Evolutionary conservation across 2,888 invertebrate genomes (phyloP).

Genomic region (Prosopocoilus inquinatus): DNA sequence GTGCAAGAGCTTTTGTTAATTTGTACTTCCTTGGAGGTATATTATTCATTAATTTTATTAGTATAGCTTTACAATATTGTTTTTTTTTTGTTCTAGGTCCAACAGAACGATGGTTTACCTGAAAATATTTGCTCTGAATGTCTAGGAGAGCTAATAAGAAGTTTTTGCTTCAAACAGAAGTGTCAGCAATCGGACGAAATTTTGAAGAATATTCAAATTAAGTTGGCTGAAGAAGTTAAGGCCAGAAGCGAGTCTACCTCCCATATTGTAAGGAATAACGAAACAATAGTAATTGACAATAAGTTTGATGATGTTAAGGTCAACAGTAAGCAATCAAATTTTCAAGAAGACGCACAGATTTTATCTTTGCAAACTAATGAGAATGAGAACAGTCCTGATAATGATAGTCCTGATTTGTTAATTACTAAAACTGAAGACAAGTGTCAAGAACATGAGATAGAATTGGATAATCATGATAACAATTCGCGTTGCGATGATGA

Average conservation of each 20-base stretch:
- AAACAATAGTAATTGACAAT: not conserved
- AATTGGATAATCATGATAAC: too few relatives aligned
- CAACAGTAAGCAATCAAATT: not conserved
- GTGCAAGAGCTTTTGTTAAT: not conserved
- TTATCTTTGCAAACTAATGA: not conserved
- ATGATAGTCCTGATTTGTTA: not conserved
- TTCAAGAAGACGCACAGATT: not conserved
- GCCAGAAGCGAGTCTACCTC: not conserved
- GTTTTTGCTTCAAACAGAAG: constrained; percentile 8
- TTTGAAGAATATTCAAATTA: constrained; percentile 1
- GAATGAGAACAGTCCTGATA: not conserved
- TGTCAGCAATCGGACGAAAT: constrained; percentile 6
- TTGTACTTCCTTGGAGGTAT: not conserved
- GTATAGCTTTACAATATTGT: not conserved
- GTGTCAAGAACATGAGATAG: not conserved
- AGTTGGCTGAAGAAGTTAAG: not conserved
- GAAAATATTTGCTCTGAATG: constrained; percentile 7
- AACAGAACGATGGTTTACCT: constrained; percentile 10
- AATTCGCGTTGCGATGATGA: too few relatives aligned
- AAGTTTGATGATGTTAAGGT: not conserved
- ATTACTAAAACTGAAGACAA: not conserved
- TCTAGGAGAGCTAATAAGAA: constrained; percentile 7
- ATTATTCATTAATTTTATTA: not conserved
- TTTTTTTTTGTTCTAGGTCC: constrained; percentile 7
- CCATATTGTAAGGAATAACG: not conserved